Base-by-base conservation (phyloP, 2,113 vertebrate genomes). In the Abramis brama region DNA sequence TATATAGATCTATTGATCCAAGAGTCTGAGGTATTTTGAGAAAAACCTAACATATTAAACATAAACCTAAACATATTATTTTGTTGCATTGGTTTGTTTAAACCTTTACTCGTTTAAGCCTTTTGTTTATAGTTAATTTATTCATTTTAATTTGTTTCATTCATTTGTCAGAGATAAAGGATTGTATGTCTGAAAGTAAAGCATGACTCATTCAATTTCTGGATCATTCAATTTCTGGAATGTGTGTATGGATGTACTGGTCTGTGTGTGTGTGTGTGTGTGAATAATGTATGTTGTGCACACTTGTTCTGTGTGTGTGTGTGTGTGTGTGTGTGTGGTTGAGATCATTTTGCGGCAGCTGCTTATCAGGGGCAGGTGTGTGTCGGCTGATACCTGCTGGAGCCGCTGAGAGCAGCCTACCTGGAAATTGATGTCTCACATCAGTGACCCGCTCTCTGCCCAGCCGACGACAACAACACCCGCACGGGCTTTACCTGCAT, bases 381-480 rank as follows among this genome's bases (percentile, higher is more conserved):
- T 93, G 92, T 93, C 88, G 85, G 92, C 94, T 94, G 95, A 96
- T 96, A 95, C 94, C 93, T 95, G 94, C 92, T 91, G 89, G 91
- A 94, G 94, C 91, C 91, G 92, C 91, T 85, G 93, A 92, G 94
- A 94, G 95, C 95, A 95, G 93, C 94, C 94, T 94, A 95, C 94
- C 95, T 95, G 93, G 94, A 96, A 96, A 95, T 96, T 95, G 94
- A 93, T 93, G 94, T 95, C 94, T 95, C 95, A 95, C 94, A 94
- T 94, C 95, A 95, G 90, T 89, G 88, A 91, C 91, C 91, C 87
- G 90, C 93, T 91, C 92, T 93, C 87, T 92, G 93, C 93, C 93
- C 87, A 66, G 84, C 79, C 86, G 92, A 91, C 79, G 92, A 92
- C 88, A 86, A 47, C 85, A 87, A 83, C 74, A 83, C 88, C 87